Base-by-base conservation (phyloP, 2,113 vertebrate genomes). In the Himantopus leucocephalus region DNA sequence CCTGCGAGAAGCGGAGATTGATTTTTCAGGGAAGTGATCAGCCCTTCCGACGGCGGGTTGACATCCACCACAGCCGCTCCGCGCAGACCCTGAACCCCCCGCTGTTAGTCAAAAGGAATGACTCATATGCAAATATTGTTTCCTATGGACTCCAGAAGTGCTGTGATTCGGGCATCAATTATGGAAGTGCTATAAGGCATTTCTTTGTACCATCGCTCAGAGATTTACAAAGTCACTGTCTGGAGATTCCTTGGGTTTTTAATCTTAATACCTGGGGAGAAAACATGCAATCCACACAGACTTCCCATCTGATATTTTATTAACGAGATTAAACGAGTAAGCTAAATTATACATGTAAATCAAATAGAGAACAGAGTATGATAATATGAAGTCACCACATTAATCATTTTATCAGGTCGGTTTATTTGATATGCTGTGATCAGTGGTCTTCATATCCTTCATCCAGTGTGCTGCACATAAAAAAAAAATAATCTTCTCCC, bases 331-430 rank as follows among this genome's bases (percentile, higher is more conserved):
- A 96, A 96, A 95, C 95, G 92, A 85, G 80, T 97, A 79, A 87
- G 80, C 35, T 94, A 85, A 97, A 97, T 96, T 89, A 95, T 95
- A 95, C 77, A 94, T 93, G 87, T 91, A 95, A 96, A 96, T 96
- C 94, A 96, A 96, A 97, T 47, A 81, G 93, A 95, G 86, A 92
- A 73, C 48, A 87, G 88, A 88, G 35, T 1, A 30, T 41, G 56
- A 48, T 79, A 79, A 56, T 32, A 45, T 6, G 66, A 17, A 92
- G 87, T 60, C 91, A 85, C 62, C 53, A 35, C 87, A 53, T 85
- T 78, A 87, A 94, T 96, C 70, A 56, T 2, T 92, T 94, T 89
- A 92, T 89, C 43, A 39, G 37, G 45, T 75, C 7, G 35, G 60
- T 78, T 64, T 72, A n/a, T 81, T 39, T 53, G 84, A 64, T 85